phyloP scores from a whole-genome alignment of 1,140 invertebrate genomes.

The Pogonomyrmex barbatus region DNA sequence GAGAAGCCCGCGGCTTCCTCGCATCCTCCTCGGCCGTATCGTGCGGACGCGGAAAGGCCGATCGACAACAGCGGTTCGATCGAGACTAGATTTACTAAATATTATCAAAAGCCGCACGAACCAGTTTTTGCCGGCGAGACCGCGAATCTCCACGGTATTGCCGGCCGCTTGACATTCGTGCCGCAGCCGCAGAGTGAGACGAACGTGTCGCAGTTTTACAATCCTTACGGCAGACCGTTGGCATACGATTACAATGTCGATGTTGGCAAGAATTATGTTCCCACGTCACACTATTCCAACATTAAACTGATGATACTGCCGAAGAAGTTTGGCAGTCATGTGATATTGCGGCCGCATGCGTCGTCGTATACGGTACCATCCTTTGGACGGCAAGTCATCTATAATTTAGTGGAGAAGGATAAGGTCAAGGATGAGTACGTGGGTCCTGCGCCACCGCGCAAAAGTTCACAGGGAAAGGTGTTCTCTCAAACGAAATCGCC shows the following conservation, averaged over 20 bases:
- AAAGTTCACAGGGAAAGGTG: constrained; percentile 5
- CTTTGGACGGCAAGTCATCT: constrained; percentile 30
- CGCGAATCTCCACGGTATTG: neutral
- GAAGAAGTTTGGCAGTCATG: constrained; percentile 49
- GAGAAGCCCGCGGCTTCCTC: constrained; percentile 85
- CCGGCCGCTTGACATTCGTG: neutral
- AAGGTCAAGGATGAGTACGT: constrained; percentile 80
- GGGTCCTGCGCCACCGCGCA: constrained; percentile 81
- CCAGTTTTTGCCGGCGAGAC: neutral
- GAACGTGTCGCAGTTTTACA: neutral
- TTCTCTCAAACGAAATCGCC: constrained; percentile 50
- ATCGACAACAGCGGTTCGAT: neutral
- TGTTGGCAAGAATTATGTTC: neutral
- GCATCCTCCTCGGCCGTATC: constrained; percentile 76
- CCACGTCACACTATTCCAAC: neutral
- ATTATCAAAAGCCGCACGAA: constrained; percentile 15
- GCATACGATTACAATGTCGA: constrained; percentile 22
- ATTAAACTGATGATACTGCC: constrained; percentile 51
- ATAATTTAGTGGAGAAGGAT: constrained; percentile 64
- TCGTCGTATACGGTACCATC: neutral
- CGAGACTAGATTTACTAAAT: constrained; percentile 9
- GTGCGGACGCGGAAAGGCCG: constrained; percentile 77
- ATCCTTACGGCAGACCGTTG: neutral
- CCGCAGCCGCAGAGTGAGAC: neutral
- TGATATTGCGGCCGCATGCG: constrained; percentile 31